A percentile compares a stretch with the other conserved stretches of the same genome.
These are phyloP conservation scores for Muntiacus reevesi DNA, from an alignment of 2,113 vertebrate species.

Conservation along the genomic window DNA sequence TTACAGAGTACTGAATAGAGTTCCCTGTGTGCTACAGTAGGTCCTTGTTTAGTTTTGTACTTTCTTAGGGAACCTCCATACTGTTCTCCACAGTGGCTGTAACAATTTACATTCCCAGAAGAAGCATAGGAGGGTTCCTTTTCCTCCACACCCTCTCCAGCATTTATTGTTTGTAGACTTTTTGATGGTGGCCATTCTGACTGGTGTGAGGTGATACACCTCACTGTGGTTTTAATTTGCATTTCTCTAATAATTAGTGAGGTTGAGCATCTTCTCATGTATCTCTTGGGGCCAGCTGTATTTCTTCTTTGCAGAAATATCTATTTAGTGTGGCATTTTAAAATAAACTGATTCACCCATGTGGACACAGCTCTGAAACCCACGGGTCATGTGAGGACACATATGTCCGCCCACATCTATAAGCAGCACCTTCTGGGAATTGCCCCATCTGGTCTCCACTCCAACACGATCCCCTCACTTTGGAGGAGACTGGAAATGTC, in stretches of 20 bases:
- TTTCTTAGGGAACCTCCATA: not conserved
- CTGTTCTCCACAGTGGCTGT: not conserved
- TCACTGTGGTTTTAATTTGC: not conserved
- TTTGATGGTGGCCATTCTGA: not conserved
- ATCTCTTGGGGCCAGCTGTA: not conserved
- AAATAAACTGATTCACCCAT: slow-evolving; percentile 42
- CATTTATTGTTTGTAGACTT: not conserved
- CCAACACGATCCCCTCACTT: not conserved
- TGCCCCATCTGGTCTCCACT: not conserved
- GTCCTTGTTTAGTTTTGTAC: not conserved
- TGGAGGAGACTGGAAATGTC: not conserved
- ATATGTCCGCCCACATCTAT: not conserved
- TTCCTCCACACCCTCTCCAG: not conserved
- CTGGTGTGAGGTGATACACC: not conserved
- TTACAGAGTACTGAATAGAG: not conserved
- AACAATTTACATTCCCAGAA: not conserved
- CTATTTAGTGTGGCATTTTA: slow-evolving; percentile 26
- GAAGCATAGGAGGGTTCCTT: not conserved
- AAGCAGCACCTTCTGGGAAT: slow-evolving; percentile 29
- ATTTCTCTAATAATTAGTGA: not conserved
- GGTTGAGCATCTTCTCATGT: not conserved
- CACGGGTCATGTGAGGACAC: not conserved
- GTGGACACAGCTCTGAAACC: not conserved
- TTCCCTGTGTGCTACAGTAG: not conserved
- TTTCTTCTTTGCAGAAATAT: not conserved